Conservation (phyloP, 2,888 invertebrate species). For the Thelaira solivaga region DNA sequence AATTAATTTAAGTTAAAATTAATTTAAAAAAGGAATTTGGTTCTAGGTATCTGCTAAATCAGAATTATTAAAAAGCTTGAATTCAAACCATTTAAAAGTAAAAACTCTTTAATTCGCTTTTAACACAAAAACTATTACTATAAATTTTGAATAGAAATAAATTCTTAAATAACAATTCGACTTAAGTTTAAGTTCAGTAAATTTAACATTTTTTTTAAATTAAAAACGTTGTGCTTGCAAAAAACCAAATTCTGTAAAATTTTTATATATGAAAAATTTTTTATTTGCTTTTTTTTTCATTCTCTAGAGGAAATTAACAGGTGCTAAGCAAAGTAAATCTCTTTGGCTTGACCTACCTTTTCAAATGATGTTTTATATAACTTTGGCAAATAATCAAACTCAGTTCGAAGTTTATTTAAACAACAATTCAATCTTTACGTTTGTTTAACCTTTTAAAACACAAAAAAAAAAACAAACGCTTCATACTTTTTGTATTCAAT, state of each 20-base stretch:
- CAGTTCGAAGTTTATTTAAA: conserved; percentile 35
- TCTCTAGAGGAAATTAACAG: neutral
- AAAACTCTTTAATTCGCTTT: too few species aligned
- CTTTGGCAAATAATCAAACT: conserved; percentile 36
- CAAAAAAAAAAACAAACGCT: neutral
- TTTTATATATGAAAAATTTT: too few species aligned
- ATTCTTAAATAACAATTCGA: too few species aligned
- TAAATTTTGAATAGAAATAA: too few species aligned
- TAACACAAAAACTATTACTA: too few species aligned
- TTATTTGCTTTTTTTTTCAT: neutral
- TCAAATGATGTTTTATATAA: conserved; percentile 10
- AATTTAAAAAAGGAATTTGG: too few species aligned
- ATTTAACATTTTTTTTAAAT: too few species aligned
- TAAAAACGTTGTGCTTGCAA: neutral
- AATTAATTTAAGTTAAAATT: too few species aligned
- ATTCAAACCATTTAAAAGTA: too few species aligned
- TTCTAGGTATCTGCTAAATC: too few species aligned
- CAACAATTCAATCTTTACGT: conserved; percentile 25
- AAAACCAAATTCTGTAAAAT: neutral
- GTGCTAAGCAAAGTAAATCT: conserved; percentile 3
- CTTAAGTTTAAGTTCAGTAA: too few species aligned
- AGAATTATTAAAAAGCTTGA: too few species aligned
- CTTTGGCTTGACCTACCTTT: conserved; percentile 45
- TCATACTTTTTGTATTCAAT: neutral
- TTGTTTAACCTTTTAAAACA: conserved; percentile 34